These are phyloP conservation scores for Dysmachus trigonus DNA, from an alignment of 2,888 invertebrate genomes.

Conservation along the genomic window DNA sequence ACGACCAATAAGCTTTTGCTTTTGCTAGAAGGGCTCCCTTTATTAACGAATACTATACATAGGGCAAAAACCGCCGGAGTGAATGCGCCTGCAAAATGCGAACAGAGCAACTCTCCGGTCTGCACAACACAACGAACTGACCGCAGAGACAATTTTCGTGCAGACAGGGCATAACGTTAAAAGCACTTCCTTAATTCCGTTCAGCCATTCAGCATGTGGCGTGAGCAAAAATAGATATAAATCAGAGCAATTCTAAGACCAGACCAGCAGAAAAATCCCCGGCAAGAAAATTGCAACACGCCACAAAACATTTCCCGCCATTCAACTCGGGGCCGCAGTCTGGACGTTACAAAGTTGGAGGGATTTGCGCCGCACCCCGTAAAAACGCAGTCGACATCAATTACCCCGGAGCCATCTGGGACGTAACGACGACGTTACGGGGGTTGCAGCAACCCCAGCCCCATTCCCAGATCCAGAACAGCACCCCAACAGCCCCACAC, in stretches of 20 bases:
- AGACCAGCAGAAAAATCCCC: background rate
- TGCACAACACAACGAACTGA: background rate
- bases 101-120: background rate
- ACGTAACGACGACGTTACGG: background rate
- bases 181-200: background rate
- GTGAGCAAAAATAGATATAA: conserved; percentile 8
- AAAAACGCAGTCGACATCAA: conserved; percentile 9
- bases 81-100: background rate
- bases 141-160: background rate
- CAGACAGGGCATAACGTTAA: background rate
- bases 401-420: conserved; percentile 15
- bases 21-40: background rate
- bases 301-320: background rate
- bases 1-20: background rate
- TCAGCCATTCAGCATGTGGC: background rate
- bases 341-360: background rate
- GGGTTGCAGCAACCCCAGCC: background rate
- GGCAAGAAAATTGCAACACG: background rate
- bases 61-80: background rate
- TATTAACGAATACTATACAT: background rate
- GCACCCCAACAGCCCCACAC: background rate
- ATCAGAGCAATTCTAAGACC: conserved; percentile 9
- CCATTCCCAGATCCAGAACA: too few species aligned
- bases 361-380: background rate
- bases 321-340: background rate